A percentile compares a stretch with the other conserved stretches of the same genome.
phyloP scores from a whole-genome alignment of 2,113 vertebrate species.

The Plectropomus leopardus region DNA sequence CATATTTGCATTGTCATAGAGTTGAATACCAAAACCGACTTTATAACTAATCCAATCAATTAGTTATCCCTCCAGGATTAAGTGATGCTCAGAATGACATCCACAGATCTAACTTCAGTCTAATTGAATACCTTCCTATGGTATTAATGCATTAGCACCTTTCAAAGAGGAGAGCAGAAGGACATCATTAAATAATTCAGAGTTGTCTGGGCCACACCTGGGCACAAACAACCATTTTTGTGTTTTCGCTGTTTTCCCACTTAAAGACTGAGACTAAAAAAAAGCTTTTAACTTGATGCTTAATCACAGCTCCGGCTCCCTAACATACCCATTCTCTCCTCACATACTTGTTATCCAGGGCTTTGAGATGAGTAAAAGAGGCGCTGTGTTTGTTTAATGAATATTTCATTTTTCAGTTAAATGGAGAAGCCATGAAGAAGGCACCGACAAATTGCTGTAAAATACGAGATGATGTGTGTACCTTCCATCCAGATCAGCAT shows the following conservation, averaged over 20 bases:
- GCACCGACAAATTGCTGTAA: slow-evolving; percentile 2
- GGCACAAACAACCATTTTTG: slow-evolving; percentile 11
- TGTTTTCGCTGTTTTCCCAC: slow-evolving; percentile 7
- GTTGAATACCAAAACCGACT: background rate
- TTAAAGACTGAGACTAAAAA: slow-evolving; percentile 3
- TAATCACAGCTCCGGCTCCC: slow-evolving; percentile 13
- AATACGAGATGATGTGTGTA: background rate
- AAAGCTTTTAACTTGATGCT: slow-evolving; percentile 5
- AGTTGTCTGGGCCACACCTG: background rate
- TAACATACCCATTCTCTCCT: slow-evolving; percentile 22
- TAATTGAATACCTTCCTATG: slow-evolving; percentile 10
- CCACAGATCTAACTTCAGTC: background rate
- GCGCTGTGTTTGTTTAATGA: slow-evolving; percentile 49
- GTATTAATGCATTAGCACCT: slow-evolving; percentile 10
- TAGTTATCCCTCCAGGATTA: background rate
- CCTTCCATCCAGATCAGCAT: background rate
- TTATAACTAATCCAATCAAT: background rate
- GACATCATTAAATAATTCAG: slow-evolving; percentile 29
- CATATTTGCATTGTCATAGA: background rate
- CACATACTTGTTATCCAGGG: slow-evolving; percentile 20
- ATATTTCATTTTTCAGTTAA: slow-evolving; percentile 43
- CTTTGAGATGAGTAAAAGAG: slow-evolving; percentile 26
- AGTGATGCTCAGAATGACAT: background rate
- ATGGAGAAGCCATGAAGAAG: slow-evolving; percentile 17
- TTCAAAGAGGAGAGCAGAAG: slow-evolving; percentile 9